A percentile compares a stretch with the other conserved stretches of the same genome.
phyloP scores from a whole-genome alignment of 2,113 vertebrate genomes.

The Parus major region DNA sequence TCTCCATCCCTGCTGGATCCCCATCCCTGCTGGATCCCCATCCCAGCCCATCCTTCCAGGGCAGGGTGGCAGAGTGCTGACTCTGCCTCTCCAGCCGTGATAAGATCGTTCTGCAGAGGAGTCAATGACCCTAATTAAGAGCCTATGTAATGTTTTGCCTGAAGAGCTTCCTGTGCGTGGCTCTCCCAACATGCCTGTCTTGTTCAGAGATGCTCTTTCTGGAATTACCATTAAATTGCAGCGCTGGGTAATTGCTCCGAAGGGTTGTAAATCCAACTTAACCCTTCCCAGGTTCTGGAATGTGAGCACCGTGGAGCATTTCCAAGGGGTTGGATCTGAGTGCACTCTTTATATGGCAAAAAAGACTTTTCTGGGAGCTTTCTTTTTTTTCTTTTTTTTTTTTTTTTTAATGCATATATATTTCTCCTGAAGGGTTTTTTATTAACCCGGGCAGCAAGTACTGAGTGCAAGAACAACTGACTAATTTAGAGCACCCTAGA shows the following conservation, averaged over 20 bases:
- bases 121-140: constrained; percentile 57
- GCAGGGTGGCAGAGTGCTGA: constrained; percentile 4
- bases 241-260: not conserved
- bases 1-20: not conserved
- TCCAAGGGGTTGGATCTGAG: not conserved
- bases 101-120: constrained; percentile 23
- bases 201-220: constrained; percentile 56
- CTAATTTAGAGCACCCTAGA: constrained; percentile 47
- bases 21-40: not conserved
- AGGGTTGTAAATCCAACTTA: constrained; percentile 43
- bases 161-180: constrained; percentile 57
- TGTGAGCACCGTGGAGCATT: not conserved
- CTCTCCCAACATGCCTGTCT: constrained; percentile 53
- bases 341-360: not conserved
- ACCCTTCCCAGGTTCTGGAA: constrained; percentile 35
- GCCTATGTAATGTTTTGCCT: constrained; percentile 55
- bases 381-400: not conserved
- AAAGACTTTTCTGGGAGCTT: constrained; percentile 24
- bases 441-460: not conserved
- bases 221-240: constrained; percentile 60
- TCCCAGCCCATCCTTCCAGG: not conserved
- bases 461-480: not conserved
- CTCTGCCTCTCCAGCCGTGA: not conserved
- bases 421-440: constrained; percentile 56
- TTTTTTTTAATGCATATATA: not conserved